Evolutionary conservation across 1,140 invertebrate genomes (phyloP), one percentile per base, ranked within the genome.

Genomic region (Diploscapter pachys): DNA sequence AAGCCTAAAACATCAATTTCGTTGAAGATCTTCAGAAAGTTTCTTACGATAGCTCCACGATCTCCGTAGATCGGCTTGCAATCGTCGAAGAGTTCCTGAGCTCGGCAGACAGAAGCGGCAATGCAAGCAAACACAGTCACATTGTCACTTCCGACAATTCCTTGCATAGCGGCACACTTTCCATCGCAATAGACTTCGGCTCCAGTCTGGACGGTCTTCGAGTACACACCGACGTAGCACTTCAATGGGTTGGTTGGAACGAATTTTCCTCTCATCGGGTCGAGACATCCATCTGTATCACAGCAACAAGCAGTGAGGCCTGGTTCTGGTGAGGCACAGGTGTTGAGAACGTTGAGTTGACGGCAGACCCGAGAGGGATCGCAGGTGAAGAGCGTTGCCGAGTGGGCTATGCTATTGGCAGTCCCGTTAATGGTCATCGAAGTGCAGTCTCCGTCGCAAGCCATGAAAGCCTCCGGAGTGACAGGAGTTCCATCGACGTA

Each of bases 261-360:
- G 13, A 61, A 13, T 9, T 64, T 64, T 56, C 54, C 55, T 56
- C 64, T 56, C 57, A 59, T 74, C 13, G 73, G 73, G 53, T 74
- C 73, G 5, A 74, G 57, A 48, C 73, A 74, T 59, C 65, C 73
- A 69, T 74, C 66, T 49, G n/a, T 67, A 48, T 74, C 73, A 8
- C 73, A 74, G 48, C 73, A 78, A 62, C 76, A 78, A 52, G 64
- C 76, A 31, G 59, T 69, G 3, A 78, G 56, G 63, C 68, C 72
- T n/a, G 76, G 5, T 56, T 67, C 72, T 49, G 71, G 59, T 51
- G 48, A 68, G 50, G 61, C 49, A 13, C 75, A 77, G 55, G 64
- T 67, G 75, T 77, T 77, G 13, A 49, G 63, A 0, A 64, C 54
- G 57, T 74, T 71, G 55, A 78, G 55, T 31, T 57, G 53, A 50